Base-by-base conservation (phyloP, 2,888 invertebrate species). In the Buathra laborator region DNA sequence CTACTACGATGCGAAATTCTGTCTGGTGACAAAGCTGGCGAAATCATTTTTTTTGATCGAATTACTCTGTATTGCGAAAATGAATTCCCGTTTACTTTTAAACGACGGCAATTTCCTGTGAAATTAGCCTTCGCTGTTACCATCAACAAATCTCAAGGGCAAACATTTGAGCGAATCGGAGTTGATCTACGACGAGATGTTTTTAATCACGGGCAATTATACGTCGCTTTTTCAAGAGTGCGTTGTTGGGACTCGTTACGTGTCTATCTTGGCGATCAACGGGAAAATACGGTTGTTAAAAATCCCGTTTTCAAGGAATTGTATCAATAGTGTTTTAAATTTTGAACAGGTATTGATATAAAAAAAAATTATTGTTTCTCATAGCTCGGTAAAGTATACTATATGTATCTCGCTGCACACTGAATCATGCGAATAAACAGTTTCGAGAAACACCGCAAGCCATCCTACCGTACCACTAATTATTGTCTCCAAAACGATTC, bases 51-150 rank as follows among this genome's bases (percentile, higher is more conserved):
- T 46, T 7, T 82, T n/a, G 79, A 79, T 74, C 81, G 84, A 3
- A 78, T 85, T 9, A 82, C 85, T 3, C 46, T 83, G 1, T 70
- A 70, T n/a, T 70, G 68, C 46, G 68, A 70, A 51, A 70, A 70
- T 51, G 68, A 59, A 37, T 74, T 32, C n/a, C 86, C 83, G 10
- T 79, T 83, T 32, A 62, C n/a, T 10, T 84, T 86, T 29, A 86
- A 76, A 74, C 43, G 86, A 32, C 12, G 75, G 48, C 78, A 84
- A 72, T 86, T 84, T 51, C 81, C 83, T 43, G 59, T 86, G 10
- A 72, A 76, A 71, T 53, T 86, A 48, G 86, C 83, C n/a, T 86
- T 84, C 46, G 80, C 85, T 0, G 78, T 86, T 76, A 84, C 83
- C 14, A 86, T 85, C 12, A 81, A 86, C 56, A 77, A 86, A 51